Base-by-base conservation (phyloP, 2,888 invertebrate species). In the Hydroisotoma schaefferi region DNA sequence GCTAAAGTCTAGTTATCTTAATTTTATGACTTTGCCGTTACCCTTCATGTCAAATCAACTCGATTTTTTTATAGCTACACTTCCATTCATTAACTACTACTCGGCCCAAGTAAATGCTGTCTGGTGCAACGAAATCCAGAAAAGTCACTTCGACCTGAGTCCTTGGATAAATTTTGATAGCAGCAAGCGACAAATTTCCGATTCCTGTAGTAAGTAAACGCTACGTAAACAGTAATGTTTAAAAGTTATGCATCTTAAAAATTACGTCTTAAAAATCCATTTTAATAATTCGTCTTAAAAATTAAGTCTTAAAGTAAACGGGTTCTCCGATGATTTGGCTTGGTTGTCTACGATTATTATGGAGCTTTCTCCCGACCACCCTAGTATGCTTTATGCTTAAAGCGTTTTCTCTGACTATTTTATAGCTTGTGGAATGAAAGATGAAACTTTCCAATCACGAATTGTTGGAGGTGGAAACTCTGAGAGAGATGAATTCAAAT, bases 381-480 rank as follows among this genome's bases (percentile, higher is more conserved):
- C n/a, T n/a, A n/a, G n/a, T n/a, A n/a, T n/a, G n/a, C n/a, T n/a
- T n/a, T n/a, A n/a, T n/a, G n/a, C n/a, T n/a, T n/a, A n/a, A n/a
- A n/a, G n/a, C n/a, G n/a, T n/a, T n/a, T n/a, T n/a, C n/a, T n/a
- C n/a, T n/a, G n/a, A n/a, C n/a, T n/a, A n/a, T 28, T 6, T 27
- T 12, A 5, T 28, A 48, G 48, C 29, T 8, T 48, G 48, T 27
- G 48, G 48, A 6, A 46, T 46, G 23, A 12, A 26, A 8, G 18
- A 8, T 4, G n/a, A 3, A 2, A 43, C 5, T 5, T 12, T 20
- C 5, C 5, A n/a, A 28, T 48, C 48, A 8, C 52, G 54, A 22
- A 54, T 61, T 25, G 43, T 49, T 18, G 57, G 57, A 3, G 61
- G 61, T 22, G 26, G n/a, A 5, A 48, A 49, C 23, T 51, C 58